A percentile compares a stretch with the other conserved stretches of the same genome.
These are phyloP conservation scores for Asteroscopus sphinx DNA, from an alignment of 2,888 invertebrate species.

Conservation along the genomic window DNA sequence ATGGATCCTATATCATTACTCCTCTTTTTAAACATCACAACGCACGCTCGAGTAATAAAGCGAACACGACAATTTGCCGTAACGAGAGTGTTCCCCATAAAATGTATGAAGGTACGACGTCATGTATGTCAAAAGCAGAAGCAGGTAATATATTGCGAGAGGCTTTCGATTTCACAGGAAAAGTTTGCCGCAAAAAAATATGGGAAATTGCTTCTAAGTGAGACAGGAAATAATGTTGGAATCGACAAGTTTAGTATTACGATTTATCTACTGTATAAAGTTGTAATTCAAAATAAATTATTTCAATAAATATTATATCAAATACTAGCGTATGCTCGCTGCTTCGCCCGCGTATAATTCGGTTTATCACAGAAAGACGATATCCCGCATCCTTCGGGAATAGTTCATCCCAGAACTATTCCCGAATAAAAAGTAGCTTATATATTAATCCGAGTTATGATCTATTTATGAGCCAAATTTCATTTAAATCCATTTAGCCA, in stretches of 20 bases:
- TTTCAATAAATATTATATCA: too few relatives aligned
- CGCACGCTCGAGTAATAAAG: constrained; percentile 41
- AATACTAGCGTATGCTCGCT: too few relatives aligned
- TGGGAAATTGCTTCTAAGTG: constrained; percentile 10
- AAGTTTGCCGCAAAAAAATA: constrained; percentile 37
- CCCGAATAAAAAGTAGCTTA: too few relatives aligned
- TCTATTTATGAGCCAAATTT: too few relatives aligned
- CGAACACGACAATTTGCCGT: constrained; percentile 51
- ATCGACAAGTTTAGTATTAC: background rate
- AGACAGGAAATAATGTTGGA: background rate
- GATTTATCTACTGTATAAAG: background rate
- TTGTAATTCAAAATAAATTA: too few relatives aligned
- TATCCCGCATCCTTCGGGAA: too few relatives aligned
- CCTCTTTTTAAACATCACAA: background rate
- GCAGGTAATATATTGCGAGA: constrained; percentile 34
- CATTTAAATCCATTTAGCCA: too few relatives aligned
- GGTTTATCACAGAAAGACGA: too few relatives aligned
- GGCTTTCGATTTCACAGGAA: constrained; percentile 38
- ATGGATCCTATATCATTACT: too few relatives aligned
- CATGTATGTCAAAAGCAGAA: constrained; percentile 49
- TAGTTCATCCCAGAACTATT: too few relatives aligned
- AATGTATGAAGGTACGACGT: constrained; percentile 38
- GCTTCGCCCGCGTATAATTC: too few relatives aligned
- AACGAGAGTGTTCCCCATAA: constrained; percentile 48
- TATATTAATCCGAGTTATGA: too few relatives aligned